Evolutionary conservation across 2,113 vertebrate species (phyloP).

Genomic region (Rostratula benghalensis): DNA sequence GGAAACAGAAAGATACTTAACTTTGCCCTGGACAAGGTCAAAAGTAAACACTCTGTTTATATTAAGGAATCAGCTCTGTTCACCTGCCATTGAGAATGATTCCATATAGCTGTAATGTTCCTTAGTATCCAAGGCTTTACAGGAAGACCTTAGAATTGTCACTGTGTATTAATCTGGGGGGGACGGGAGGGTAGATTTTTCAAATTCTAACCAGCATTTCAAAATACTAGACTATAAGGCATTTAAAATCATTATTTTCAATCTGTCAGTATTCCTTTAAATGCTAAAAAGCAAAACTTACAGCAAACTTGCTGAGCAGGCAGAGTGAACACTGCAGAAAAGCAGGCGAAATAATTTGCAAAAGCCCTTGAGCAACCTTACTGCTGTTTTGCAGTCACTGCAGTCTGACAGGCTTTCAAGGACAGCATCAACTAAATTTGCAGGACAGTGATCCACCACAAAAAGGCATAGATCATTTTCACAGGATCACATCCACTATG

Average conservation of each 20-base stretch:
- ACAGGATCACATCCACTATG: background rate
- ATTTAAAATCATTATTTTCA: background rate
- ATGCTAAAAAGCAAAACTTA: background rate
- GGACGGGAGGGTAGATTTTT: background rate
- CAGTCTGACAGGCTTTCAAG: slow-evolving; percentile 29
- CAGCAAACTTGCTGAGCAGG: background rate
- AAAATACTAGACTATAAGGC: background rate
- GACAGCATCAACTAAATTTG: background rate
- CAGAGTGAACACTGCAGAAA: background rate
- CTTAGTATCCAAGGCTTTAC: background rate
- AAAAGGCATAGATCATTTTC: background rate
- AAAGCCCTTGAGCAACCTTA: slow-evolving; percentile 26
- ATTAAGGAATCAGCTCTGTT: background rate
- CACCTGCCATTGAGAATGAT: background rate
- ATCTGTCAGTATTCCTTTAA: background rate
- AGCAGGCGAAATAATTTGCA: background rate
- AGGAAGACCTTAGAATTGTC: background rate
- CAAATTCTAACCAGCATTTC: background rate
- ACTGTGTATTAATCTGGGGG: background rate
- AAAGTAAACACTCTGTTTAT: background rate
- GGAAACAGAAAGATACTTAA: background rate
- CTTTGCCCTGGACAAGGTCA: background rate
- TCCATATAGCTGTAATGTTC: background rate
- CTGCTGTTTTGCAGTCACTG: slow-evolving; percentile 18
- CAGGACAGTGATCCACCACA: background rate